A percentile compares a stretch with the other conserved stretches of the same genome.
These are phyloP conservation scores for Lonchura striata DNA, from an alignment of 2,113 vertebrate species.

Conservation along the genomic window DNA sequence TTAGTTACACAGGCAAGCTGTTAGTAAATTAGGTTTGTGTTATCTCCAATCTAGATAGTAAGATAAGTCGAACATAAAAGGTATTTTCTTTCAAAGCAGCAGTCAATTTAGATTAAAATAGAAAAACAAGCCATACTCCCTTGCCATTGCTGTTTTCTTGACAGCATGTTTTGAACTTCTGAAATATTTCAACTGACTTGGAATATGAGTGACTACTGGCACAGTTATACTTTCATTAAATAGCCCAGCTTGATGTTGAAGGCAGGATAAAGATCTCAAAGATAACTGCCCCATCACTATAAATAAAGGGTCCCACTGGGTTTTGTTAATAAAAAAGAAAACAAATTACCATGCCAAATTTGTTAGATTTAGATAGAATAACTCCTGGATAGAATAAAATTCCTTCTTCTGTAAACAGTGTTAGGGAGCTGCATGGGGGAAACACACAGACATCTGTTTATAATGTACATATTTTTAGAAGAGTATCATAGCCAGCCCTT, in stretches of 20 bases:
- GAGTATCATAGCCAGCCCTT: conserved; percentile 45
- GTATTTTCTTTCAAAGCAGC: conserved; percentile 73
- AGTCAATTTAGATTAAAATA: conserved; percentile 76
- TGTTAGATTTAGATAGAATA: conserved; percentile 67
- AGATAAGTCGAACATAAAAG: conserved; percentile 65
- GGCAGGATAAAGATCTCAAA: conserved; percentile 71
- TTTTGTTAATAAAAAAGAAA: conserved; percentile 77
- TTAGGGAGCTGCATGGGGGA: conserved; percentile 47
- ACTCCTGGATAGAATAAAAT: conserved; percentile 63
- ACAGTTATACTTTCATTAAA: conserved; percentile 76
- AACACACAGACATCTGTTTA: conserved; percentile 44
- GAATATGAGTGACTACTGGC: conserved; percentile 57
- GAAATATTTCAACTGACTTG: conserved; percentile 53
- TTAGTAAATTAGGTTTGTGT: conserved; percentile 57
- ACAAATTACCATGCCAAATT: conserved; percentile 77
- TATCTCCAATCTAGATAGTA: conserved; percentile 63
- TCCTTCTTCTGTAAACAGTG: conserved; percentile 52
- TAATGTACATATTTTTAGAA: conserved; percentile 52
- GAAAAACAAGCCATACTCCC: conserved; percentile 58
- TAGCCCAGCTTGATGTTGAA: conserved; percentile 77
- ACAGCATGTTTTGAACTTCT: conserved; percentile 70
- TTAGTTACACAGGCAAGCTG: conserved; percentile 51
- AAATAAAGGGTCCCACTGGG: conserved; percentile 72
- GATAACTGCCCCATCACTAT: conserved; percentile 59
- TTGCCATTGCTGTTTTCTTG: conserved; percentile 70